These are phyloP conservation scores for Silurus lanzhouensis DNA, from an alignment of 2,797 vertebrate genomes.

Conservation along the genomic window DNA sequence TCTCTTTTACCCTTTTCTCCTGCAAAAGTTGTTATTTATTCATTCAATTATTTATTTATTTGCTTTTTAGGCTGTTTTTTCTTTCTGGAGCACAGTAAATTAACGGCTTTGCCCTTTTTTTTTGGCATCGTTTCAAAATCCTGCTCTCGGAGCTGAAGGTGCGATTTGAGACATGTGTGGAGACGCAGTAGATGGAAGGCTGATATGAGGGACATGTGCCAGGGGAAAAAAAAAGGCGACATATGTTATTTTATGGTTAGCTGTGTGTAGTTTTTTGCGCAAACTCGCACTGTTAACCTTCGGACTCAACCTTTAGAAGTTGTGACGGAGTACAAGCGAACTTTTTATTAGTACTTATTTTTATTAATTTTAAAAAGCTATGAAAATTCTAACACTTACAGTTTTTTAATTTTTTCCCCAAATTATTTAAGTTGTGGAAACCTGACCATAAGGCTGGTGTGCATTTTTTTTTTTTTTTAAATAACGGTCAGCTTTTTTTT, in stretches of 20 bases:
- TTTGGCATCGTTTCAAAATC: constrained; percentile 64
- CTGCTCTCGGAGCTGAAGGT: constrained; percentile 51
- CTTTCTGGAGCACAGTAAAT: constrained; percentile 53
- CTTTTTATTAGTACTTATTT: background rate
- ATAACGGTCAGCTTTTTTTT: too few species aligned
- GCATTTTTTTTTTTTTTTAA: too few species aligned
- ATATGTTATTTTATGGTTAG: constrained; percentile 50
- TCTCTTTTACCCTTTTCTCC: constrained; percentile 31
- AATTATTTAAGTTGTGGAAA: too few species aligned
- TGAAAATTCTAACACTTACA: too few species aligned
- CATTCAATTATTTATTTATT: constrained; percentile 26
- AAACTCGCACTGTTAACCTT: constrained; percentile 11
- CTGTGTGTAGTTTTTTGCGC: constrained; percentile 21
- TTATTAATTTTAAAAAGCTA: background rate
- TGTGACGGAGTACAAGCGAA: background rate
- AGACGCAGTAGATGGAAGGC: constrained; percentile 24
- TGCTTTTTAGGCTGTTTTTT: constrained; percentile 50
- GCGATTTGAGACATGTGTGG: constrained; percentile 23
- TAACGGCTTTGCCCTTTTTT: constrained; percentile 58
- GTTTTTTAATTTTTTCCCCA: too few species aligned
- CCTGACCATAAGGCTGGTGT: too few species aligned
- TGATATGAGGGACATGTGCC: constrained; percentile 38
- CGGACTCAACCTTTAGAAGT: background rate
- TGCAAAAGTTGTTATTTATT: constrained; percentile 52
- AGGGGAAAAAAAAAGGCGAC: constrained; percentile 31